phyloP scores from a whole-genome alignment of 2,113 vertebrate genomes.

The Platichthys flesus region DNA sequence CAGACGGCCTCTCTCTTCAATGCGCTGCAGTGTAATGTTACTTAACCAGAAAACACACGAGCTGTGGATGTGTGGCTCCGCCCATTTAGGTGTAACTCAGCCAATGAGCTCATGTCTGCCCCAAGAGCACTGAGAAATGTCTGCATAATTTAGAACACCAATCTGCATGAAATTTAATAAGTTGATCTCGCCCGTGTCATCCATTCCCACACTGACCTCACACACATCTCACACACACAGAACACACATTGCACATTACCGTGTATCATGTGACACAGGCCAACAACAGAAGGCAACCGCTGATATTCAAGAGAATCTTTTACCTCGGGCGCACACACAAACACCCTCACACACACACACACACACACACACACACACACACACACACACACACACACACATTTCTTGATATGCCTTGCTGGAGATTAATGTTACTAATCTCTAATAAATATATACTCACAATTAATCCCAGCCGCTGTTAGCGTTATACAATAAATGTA shows the following conservation, averaged over 20 bases:
- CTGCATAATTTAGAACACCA: slow-evolving; percentile 51
- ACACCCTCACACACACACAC: background rate
- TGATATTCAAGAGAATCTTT: background rate
- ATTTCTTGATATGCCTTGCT: background rate
- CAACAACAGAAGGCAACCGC: background rate
- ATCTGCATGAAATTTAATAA: slow-evolving; percentile 52
- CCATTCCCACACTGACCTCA: slow-evolving; percentile 12
- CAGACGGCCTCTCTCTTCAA: background rate
- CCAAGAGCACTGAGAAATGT: background rate
- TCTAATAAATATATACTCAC: background rate
- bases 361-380: background rate
- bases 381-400: background rate
- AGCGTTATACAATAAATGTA: background rate
- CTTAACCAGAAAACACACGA: background rate
- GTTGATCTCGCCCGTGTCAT: slow-evolving; percentile 20
- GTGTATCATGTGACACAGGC: background rate
- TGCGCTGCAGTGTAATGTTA: slow-evolving; percentile 23
- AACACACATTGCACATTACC: background rate
- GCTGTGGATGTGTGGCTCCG: slow-evolving; percentile 5
- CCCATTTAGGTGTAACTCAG: background rate
- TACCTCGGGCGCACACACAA: background rate
- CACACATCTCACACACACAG: background rate
- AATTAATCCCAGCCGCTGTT: background rate
- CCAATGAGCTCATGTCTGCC: slow-evolving; percentile 21
- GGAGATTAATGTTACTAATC: background rate